Conservation (phyloP, 2,797 vertebrate genomes). For the Pteropus rufus region DNA sequence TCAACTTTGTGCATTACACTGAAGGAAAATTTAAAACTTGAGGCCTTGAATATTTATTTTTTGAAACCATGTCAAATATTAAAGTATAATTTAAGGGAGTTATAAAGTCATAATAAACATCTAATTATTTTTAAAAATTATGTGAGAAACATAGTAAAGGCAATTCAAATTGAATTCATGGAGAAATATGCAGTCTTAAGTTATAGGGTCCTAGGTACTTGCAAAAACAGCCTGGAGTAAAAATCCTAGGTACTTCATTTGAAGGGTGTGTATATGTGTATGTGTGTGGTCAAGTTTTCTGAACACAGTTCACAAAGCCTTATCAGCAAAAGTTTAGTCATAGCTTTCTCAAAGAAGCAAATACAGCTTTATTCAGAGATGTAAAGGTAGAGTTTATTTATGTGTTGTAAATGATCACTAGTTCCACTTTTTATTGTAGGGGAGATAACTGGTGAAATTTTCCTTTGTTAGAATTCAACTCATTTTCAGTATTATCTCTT, state of each 20-base stretch:
- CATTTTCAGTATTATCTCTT: constrained; percentile 76
- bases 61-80: constrained; percentile 42
- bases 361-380: constrained; percentile 67
- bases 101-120: not conserved
- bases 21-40: constrained; percentile 18
- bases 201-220: not conserved
- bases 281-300: not conserved
- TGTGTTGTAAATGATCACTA: constrained; percentile 44
- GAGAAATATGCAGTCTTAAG: not conserved
- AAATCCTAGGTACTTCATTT: not conserved
- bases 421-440: constrained; percentile 65
- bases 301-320: constrained; percentile 41
- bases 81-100: constrained; percentile 7
- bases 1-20: not conserved
- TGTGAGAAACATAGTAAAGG: not conserved
- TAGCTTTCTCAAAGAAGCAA: constrained; percentile 18
- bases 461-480: constrained; percentile 63
- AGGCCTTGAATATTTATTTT: constrained; percentile 50
- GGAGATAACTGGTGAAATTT: constrained; percentile 64
- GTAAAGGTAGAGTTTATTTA: constrained; percentile 21
- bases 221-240: not conserved
- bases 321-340: constrained; percentile 32
- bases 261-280: not conserved
- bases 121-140: constrained; percentile 17
- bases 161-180: constrained; percentile 37